Conservation (phyloP, 2,888 invertebrate genomes). For the Rhopalosiphum nymphaeae region DNA sequence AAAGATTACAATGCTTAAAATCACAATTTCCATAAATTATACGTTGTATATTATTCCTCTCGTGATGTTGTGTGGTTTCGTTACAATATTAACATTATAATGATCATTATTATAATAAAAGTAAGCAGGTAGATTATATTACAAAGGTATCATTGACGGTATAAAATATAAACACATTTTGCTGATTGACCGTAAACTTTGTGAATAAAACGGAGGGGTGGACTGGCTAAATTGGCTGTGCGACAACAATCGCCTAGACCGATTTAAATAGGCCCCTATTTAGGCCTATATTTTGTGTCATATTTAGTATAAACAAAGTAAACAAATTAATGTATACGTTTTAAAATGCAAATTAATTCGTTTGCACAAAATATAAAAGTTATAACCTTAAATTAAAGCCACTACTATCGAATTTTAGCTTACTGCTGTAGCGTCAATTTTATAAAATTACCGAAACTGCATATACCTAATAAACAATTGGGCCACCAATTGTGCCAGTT, state of each 20-base stretch:
- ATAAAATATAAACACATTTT: not conserved
- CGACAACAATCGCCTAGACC: not conserved
- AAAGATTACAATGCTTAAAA: too few species aligned
- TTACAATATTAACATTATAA: not conserved
- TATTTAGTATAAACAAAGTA: not conserved
- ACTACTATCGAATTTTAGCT: not conserved
- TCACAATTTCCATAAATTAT: too few species aligned
- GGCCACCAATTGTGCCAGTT: not conserved
- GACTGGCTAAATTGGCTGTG: not conserved
- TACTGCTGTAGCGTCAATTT: not conserved
- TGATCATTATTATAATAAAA: not conserved
- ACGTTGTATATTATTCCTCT: not conserved
- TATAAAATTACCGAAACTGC: not conserved
- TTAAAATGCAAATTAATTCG: not conserved
- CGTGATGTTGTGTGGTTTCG: not conserved
- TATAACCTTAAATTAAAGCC: not conserved
- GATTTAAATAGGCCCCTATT: too few species aligned
- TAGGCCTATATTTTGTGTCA: not conserved
- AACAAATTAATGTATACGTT: not conserved
- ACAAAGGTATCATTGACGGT: not conserved
- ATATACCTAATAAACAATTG: not conserved
- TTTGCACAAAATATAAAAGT: not conserved
- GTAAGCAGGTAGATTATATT: not conserved
- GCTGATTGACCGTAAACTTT: not conserved
- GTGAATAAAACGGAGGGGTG: not conserved